A percentile compares a stretch with the other conserved stretches of the same genome.
Conservation (phyloP, 1,140 invertebrate species). For the Philopotamus ludificatus region DNA sequence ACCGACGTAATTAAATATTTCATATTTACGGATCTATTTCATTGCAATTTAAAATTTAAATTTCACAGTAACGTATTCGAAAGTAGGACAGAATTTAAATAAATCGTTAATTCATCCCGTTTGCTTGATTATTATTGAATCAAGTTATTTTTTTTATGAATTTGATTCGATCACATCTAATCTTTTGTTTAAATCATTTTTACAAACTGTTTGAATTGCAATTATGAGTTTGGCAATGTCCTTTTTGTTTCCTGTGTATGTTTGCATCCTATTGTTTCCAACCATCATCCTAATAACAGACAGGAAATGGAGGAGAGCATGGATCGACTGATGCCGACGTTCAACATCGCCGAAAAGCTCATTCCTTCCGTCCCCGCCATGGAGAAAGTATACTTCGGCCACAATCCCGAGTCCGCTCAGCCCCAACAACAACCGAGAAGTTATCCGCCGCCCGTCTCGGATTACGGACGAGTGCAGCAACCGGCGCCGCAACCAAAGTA, state of each 20-base stretch:
- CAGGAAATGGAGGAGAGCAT: not conserved
- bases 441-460: not conserved
- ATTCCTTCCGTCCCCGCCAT: not conserved
- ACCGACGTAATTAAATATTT: constrained; percentile 14
- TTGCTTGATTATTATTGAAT: too few species aligned
- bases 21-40: too few species aligned
- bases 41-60: too few species aligned
- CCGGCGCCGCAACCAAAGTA: not conserved
- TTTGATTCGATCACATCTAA: too few species aligned
- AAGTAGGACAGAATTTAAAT: not conserved
- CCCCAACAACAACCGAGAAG: not conserved
- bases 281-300: not conserved
- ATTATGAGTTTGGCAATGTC: constrained; percentile 11
- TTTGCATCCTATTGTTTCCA: not conserved
- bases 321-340: not conserved
- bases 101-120: too few species aligned
- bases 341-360: not conserved
- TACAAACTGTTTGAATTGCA: too few species aligned
- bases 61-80: too few species aligned
- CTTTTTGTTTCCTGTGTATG: not conserved
- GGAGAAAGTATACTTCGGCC: constrained; percentile 1
- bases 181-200: too few species aligned
- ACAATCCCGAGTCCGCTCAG: not conserved
- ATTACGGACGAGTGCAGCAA: not conserved
- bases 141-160: not conserved